Evolutionary conservation across 2,113 vertebrate species (phyloP).

Genomic region (Osmerus eperlanus): DNA sequence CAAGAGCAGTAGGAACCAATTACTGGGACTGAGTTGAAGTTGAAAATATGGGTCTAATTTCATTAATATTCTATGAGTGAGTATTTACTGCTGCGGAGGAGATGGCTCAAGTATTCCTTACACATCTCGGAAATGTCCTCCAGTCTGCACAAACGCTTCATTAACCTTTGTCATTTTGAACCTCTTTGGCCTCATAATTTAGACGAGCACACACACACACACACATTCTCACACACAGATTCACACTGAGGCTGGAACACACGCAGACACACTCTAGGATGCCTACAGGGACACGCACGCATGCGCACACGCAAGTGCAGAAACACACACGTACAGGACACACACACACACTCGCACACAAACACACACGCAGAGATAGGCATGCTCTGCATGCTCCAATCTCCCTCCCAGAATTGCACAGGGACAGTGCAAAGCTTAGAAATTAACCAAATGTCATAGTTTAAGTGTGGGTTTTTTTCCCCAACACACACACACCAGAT

Average conservation of each 20-base stretch:
- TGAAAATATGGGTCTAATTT: slow-evolving; percentile 55
- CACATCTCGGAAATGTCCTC: slow-evolving; percentile 44
- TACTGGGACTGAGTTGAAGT: slow-evolving; percentile 45
- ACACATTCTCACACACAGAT: too few relatives aligned
- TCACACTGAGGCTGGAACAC: too few relatives aligned
- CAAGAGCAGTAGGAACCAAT: slow-evolving; percentile 35
- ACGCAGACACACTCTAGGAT: neutral
- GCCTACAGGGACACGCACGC: neutral
- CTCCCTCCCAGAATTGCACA: neutral
- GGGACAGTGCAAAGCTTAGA: neutral
- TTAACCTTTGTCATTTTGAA: slow-evolving; percentile 70
- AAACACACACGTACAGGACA: neutral
- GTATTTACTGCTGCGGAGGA: slow-evolving; percentile 31
- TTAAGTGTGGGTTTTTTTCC: neutral
- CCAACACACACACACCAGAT: neutral
- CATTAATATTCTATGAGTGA: slow-evolving; percentile 58
- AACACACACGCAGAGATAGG: neutral
- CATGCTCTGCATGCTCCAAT: neutral
- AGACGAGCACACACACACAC: neutral
- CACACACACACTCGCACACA: neutral
- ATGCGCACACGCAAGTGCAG: neutral
- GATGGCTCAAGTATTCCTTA: slow-evolving; percentile 48
- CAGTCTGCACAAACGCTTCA: slow-evolving; percentile 52
- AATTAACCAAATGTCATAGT: slow-evolving; percentile 16
- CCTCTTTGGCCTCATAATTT: slow-evolving; percentile 58